phyloP scores from a whole-genome alignment of 1,140 invertebrate genomes.

The Cydia pomonella region DNA sequence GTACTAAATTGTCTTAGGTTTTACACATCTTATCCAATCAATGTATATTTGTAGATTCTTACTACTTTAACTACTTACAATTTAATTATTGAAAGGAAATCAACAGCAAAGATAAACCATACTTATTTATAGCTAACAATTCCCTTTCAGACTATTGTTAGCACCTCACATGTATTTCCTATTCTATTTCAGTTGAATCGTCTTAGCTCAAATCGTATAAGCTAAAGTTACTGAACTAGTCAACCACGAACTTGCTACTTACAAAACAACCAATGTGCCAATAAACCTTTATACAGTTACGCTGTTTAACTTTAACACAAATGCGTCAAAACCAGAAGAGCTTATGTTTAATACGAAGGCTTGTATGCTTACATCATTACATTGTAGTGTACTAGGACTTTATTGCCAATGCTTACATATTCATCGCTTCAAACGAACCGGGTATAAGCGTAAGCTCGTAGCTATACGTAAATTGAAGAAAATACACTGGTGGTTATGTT shows the following conservation, averaged over 20 bases:
- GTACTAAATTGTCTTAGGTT: too few relatives aligned
- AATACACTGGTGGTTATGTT: not conserved
- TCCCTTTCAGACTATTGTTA: not conserved
- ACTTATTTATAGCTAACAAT: not conserved
- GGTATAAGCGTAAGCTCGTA: not conserved
- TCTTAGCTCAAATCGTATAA: not conserved
- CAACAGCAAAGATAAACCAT: not conserved
- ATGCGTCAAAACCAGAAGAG: not conserved
- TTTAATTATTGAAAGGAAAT: too few relatives aligned
- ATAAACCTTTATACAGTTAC: not conserved
- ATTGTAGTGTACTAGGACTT: not conserved
- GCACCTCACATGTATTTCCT: constrained; percentile 9
- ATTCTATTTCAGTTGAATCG: constrained; percentile 4
- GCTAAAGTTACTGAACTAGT: constrained; percentile 12
- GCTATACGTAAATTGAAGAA: not conserved
- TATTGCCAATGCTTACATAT: not conserved
- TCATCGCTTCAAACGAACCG: not conserved
- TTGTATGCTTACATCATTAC: not conserved
- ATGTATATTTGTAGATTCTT: too few relatives aligned
- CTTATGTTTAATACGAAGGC: not conserved
- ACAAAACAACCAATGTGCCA: not conserved
- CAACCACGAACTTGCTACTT: not conserved
- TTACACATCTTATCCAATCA: too few relatives aligned
- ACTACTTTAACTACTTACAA: too few relatives aligned
- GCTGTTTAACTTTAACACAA: not conserved